Base-by-base conservation (phyloP, 2,113 vertebrate genomes). In the Tyto alba region DNA sequence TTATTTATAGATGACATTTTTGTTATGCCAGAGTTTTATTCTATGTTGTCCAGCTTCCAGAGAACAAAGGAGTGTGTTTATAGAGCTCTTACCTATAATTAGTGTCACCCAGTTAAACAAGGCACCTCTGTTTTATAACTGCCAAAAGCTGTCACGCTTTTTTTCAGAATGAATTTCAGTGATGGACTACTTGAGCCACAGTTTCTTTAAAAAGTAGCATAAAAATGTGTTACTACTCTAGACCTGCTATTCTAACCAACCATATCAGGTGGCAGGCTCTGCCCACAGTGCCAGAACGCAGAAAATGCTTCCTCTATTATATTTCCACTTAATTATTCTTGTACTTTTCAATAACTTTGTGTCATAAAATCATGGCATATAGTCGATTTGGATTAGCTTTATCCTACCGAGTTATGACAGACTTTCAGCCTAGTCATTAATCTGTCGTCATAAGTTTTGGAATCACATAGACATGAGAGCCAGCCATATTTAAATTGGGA, bases 341-440 rank as follows among this genome's bases (percentile, higher is more conserved):
- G 89, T 88, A 73, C 91, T 97, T 98, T 96, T 97, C 95, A 97
- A 97, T 97, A 96, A 96, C 88, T 95, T 92, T 36, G 16, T 98
- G 97, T 97, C 97, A 97, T 96, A 95, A 97, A 97, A 97, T 89
- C 52, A 48, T 94, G 93, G 88, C 98, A 95, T 91, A 88, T 94
- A 96, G 97, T 98, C 96, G 1, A 95, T 97, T 97, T 43, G 32
- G 95, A 97, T 98, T 98, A 98, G 91, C 94, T 98, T 97, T 97
- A 96, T 97, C 94, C 97, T 84, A 97, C 96, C 95, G 96, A 93
- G 93, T 90, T 96, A 92, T 93, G 97, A 96, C 96, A 97, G 97
- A 96, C 95, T 95, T 97, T 97, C 93, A 96, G 89, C 88, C 67
- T 77, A 96, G 91, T 92, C 53, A 72, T 98, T 97, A 97, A 97